These are phyloP conservation scores for Syrmaticus mikado DNA, from an alignment of 2,113 vertebrate species.

Conservation along the genomic window DNA sequence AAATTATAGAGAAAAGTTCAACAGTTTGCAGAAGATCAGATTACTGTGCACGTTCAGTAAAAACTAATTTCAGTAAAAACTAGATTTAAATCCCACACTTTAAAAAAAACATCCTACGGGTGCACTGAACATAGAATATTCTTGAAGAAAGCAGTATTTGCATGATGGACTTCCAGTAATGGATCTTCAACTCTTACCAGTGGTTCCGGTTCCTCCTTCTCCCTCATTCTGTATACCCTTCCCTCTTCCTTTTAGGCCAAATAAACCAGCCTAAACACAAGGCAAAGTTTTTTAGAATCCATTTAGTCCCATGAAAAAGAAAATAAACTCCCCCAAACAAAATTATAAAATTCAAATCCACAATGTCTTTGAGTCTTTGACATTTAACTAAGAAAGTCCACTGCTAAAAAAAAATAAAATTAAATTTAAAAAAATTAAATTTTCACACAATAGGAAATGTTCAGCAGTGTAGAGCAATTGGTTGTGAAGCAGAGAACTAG, in stretches of 20 bases:
- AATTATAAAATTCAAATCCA: not conserved
- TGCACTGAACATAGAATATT: not conserved
- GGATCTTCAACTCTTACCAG: not conserved
- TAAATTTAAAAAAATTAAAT: not conserved
- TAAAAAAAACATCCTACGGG: not conserved
- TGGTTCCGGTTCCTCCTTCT: not conserved
- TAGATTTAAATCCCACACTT: not conserved
- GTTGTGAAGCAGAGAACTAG: slow-evolving; percentile 57
- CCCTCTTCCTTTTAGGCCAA: not conserved
- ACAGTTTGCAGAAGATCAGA: not conserved
- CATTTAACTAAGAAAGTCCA: not conserved
- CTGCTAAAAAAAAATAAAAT: not conserved
- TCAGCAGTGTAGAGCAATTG: slow-evolving; percentile 41
- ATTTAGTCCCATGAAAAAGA: not conserved
- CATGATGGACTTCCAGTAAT: not conserved
- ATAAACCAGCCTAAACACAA: not conserved
- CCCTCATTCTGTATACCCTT: not conserved
- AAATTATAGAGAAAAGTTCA: not conserved
- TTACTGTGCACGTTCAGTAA: not conserved
- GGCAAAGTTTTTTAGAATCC: not conserved
- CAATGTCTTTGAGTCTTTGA: not conserved
- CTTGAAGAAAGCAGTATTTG: not conserved
- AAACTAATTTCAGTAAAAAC: not conserved
- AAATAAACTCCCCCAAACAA: not conserved
- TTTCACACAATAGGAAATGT: slow-evolving; percentile 59